Conservation (phyloP, 2,797 vertebrate genomes). For the Cynopterus sphinx region DNA sequence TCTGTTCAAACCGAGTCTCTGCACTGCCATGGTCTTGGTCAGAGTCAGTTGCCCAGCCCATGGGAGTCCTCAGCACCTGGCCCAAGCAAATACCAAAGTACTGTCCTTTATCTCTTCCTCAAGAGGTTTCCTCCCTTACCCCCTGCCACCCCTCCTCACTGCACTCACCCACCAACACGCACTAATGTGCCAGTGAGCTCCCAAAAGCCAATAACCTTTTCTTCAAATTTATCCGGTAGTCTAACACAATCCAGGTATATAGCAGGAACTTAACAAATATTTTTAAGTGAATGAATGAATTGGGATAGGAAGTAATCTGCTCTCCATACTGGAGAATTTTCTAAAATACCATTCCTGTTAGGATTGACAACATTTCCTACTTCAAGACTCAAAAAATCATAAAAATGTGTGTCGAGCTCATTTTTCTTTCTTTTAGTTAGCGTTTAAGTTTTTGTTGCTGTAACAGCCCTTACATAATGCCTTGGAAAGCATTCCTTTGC, state of each 20-base stretch:
- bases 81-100: background rate
- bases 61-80: background rate
- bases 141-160: background rate
- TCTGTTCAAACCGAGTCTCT: background rate
- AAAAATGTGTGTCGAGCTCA: background rate
- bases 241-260: background rate
- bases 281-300: background rate
- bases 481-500: background rate
- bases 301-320: background rate
- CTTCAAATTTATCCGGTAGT: background rate
- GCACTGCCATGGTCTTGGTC: background rate
- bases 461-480: background rate
- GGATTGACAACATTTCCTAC: background rate
- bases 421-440: background rate
- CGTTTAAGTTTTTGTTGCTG: background rate
- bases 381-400: background rate
- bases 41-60: background rate
- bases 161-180: background rate
- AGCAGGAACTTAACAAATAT: background rate
- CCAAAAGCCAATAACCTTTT: background rate
- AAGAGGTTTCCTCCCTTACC: background rate
- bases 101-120: background rate
- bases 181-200: background rate
- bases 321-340: background rate
- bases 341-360: background rate